Percentiles rank a stretch among this genome's conserved stretches.
Conservation (phyloP, 1,140 invertebrate species). For the Conopomorpha cramerella region DNA sequence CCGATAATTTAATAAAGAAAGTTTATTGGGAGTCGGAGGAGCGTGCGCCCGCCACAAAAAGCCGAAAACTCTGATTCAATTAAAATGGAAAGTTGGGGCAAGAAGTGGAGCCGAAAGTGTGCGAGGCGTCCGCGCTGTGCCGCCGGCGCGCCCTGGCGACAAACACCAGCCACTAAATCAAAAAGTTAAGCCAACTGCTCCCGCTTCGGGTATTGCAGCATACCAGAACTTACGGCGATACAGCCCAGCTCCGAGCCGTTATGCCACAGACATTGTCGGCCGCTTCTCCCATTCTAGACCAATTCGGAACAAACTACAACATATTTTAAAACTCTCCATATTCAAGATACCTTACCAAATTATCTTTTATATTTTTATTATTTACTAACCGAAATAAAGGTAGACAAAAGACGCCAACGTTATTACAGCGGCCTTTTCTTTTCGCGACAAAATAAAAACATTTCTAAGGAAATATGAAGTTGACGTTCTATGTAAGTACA, state of each 20-base stretch:
- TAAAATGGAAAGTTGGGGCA: conserved; percentile 50
- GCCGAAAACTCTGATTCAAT: conserved; percentile 58
- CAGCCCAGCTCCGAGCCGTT: too few relatives aligned
- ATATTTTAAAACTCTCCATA: too few relatives aligned
- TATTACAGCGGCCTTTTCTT: too few relatives aligned
- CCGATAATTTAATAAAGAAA: conserved; percentile 61
- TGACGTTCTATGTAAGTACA: background rate
- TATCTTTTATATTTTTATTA: too few relatives aligned
- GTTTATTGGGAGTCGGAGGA: conserved; percentile 27
- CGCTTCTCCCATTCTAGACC: too few relatives aligned
- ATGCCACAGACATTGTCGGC: too few relatives aligned
- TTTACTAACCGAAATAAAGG: background rate
- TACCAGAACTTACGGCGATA: too few relatives aligned
- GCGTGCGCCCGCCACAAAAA: conserved; percentile 55
- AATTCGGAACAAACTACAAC: too few relatives aligned
- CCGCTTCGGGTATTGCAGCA: too few relatives aligned
- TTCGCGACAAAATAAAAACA: background rate
- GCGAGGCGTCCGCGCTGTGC: conserved; percentile 1
- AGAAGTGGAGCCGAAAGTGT: conserved; percentile 17
- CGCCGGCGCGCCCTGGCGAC: conserved; percentile 1
- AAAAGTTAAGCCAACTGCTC: conserved; percentile 10
- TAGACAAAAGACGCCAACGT: too few relatives aligned
- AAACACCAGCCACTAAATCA: conserved; percentile 11
- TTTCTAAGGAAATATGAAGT: background rate
- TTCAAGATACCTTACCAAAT: too few relatives aligned